Evolutionary conservation across 1,140 invertebrate genomes (phyloP).

Genomic region (Paraescarpia echinospica): DNA sequence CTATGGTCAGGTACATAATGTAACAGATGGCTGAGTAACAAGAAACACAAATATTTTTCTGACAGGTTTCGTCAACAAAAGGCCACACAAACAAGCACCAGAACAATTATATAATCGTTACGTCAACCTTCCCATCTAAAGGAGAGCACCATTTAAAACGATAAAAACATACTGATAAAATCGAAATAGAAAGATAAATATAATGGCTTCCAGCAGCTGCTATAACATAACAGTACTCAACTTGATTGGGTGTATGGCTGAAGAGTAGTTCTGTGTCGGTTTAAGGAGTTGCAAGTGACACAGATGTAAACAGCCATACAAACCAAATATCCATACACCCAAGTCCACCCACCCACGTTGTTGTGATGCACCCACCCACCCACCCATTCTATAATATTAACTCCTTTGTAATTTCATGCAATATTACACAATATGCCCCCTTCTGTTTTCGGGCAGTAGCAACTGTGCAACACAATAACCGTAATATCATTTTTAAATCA

Average conservation of each 20-base stretch:
- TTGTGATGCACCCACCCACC: too few relatives aligned
- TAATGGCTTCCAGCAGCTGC: neutral
- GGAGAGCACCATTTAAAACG: neutral
- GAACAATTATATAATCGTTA: neutral
- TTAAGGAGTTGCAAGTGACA: neutral
- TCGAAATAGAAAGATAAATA: neutral
- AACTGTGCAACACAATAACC: neutral
- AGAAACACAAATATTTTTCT: too few relatives aligned
- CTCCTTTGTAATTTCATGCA: neutral
- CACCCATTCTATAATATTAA: neutral
- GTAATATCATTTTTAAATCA: neutral
- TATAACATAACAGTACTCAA: neutral
- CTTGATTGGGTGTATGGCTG: neutral
- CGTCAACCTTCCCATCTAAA: neutral
- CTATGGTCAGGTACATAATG: too few relatives aligned
- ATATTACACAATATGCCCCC: neutral
- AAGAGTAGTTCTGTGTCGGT: neutral
- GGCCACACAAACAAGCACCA: neutral
- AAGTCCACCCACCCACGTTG: neutral
- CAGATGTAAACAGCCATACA: too few relatives aligned
- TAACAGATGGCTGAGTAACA: too few relatives aligned
- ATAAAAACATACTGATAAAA: neutral
- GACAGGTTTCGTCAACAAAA: neutral
- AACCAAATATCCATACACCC: neutral
- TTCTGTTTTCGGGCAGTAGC: neutral